phyloP scores from a whole-genome alignment of 2,113 vertebrate genomes.

The Ifrita kowaldi region DNA sequence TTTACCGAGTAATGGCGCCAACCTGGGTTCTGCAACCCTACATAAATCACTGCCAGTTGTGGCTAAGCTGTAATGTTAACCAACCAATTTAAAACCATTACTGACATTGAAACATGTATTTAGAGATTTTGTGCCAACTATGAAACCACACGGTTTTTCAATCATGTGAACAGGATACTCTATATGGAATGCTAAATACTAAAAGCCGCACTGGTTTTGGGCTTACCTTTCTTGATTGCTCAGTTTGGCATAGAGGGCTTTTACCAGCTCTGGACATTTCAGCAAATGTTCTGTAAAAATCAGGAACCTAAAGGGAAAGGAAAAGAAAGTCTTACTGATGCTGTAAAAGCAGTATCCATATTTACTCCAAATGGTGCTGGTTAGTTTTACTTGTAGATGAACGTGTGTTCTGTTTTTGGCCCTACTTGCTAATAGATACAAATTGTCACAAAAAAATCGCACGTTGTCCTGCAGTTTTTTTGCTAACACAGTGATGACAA shows the following conservation, averaged over 20 bases:
- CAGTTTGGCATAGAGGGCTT: constrained; percentile 84
- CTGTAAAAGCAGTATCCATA: not conserved
- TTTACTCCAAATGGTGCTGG: not conserved
- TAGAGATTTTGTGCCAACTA: constrained; percentile 65
- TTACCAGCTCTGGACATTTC: constrained; percentile 81
- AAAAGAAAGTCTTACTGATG: not conserved
- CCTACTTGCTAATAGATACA: not conserved
- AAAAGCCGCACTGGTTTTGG: constrained; percentile 59
- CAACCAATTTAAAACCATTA: constrained; percentile 77
- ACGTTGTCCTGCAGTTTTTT: not conserved
- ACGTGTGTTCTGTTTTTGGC: fast-evolving
- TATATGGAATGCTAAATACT: constrained; percentile 58
- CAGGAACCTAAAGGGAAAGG: constrained; percentile 76
- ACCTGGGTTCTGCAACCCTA: constrained; percentile 63
- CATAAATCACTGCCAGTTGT: constrained; percentile 66
- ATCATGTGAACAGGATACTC: constrained; percentile 63
- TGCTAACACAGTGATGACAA: not conserved
- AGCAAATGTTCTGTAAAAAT: constrained; percentile 89
- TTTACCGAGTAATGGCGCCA: constrained; percentile 52
- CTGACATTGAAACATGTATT: constrained; percentile 75
- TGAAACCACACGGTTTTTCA: constrained; percentile 68
- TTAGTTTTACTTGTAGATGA: not conserved
- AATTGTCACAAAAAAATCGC: not conserved
- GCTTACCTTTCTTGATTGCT: constrained; percentile 88
- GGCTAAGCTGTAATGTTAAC: constrained; percentile 72